phyloP scores from a whole-genome alignment of 1,140 invertebrate species.

The Zaprionus vittiger region DNA sequence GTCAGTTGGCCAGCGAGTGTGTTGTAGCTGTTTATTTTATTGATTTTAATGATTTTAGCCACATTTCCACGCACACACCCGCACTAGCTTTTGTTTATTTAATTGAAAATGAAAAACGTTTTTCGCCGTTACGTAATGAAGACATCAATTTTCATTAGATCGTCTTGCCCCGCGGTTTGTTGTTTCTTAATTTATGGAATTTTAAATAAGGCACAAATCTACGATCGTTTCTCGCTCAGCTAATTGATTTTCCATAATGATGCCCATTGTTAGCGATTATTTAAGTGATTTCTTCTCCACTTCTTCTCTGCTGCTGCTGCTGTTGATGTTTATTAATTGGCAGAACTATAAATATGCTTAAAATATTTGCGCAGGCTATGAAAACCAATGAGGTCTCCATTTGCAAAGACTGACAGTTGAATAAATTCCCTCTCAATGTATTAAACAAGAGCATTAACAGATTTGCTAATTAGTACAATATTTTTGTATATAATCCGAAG shows the following conservation, averaged over 20 bases:
- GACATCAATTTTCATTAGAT: slow-evolving; percentile 77
- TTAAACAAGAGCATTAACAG: neutral
- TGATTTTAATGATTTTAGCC: slow-evolving; percentile 80
- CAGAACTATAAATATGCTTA: slow-evolving; percentile 3
- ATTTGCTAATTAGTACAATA: neutral
- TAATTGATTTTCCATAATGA: slow-evolving; percentile 45
- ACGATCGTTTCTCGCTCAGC: slow-evolving; percentile 20
- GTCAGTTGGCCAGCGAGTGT: slow-evolving; percentile 57
- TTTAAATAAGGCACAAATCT: slow-evolving; percentile 61
- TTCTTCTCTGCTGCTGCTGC: neutral
- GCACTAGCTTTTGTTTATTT: slow-evolving; percentile 2
- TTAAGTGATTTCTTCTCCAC: slow-evolving; percentile 23
- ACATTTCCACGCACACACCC: slow-evolving; percentile 47
- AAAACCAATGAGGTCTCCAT: slow-evolving; percentile 4
- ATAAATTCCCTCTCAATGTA: neutral
- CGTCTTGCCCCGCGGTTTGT: slow-evolving; percentile 29
- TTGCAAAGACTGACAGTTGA: neutral
- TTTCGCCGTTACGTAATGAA: slow-evolving; percentile 58
- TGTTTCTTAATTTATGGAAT: slow-evolving; percentile 78
- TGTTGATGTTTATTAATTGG: neutral
- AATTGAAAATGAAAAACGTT: slow-evolving; percentile 23
- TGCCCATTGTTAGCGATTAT: slow-evolving; percentile 43
- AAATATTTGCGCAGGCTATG: neutral
- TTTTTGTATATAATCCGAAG: neutral
- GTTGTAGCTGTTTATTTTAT: slow-evolving; percentile 72